Conservation (phyloP, 2,113 vertebrate genomes). For the Pelusios castaneus region DNA sequence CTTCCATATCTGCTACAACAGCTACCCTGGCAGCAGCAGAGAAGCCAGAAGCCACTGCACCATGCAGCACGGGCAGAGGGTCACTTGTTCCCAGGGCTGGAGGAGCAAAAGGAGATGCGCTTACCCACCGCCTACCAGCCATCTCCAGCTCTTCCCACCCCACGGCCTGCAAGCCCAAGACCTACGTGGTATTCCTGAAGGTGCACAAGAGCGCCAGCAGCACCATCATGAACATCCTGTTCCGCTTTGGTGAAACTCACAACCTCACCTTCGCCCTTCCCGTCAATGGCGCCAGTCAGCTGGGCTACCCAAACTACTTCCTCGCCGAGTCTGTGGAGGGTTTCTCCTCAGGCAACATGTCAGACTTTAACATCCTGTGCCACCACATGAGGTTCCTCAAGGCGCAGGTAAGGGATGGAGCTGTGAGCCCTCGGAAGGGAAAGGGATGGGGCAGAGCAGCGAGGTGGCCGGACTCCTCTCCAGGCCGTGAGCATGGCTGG, state of each 20-base stretch:
- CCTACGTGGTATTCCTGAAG: constrained; percentile 86
- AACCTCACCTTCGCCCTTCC: constrained; percentile 87
- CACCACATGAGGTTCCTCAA: constrained; percentile 87
- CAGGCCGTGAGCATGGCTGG: rapidly evolving
- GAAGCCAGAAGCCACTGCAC: neutral
- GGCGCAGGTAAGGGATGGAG: constrained; percentile 74
- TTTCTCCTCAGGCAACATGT: constrained; percentile 37
- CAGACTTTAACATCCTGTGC: constrained; percentile 84
- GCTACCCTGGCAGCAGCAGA: neutral
- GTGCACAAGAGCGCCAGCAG: constrained; percentile 90
- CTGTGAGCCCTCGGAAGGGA: rapidly evolving
- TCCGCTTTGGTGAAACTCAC: constrained; percentile 83
- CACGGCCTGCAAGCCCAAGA: constrained; percentile 71
- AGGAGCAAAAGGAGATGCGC: neutral
- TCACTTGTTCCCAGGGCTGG: neutral
- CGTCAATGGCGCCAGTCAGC: constrained; percentile 67
- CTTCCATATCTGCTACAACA: rapidly evolving
- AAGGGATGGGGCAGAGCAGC: rapidly evolving
- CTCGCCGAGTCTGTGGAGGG: constrained; percentile 79
- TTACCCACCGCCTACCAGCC: neutral
- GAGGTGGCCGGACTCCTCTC: neutral
- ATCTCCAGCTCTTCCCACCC: neutral
- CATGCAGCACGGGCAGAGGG: neutral
- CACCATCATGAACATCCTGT: constrained; percentile 86
- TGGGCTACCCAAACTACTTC: constrained; percentile 82